A percentile compares a stretch with the other conserved stretches of the same genome.
phyloP scores from a whole-genome alignment of 2,888 invertebrate species.

The Balanococcus diminutus region DNA sequence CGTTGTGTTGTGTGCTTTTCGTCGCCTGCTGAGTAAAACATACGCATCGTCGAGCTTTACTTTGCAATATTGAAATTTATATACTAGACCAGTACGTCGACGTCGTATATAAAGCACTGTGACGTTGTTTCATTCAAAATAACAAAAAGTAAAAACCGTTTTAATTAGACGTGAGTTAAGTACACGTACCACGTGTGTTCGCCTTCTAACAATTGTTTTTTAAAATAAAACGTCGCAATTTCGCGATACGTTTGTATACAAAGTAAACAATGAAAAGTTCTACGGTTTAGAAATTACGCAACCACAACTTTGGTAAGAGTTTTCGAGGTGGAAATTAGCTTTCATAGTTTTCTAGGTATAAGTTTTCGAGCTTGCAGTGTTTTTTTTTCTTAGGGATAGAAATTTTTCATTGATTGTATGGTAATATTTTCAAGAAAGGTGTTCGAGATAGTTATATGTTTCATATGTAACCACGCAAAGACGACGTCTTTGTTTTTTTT shows the following conservation, averaged over 20 bases:
- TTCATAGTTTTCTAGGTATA: too few species aligned
- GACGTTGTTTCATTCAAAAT: conserved; percentile 26
- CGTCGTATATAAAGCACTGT: neutral
- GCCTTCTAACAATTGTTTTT: neutral
- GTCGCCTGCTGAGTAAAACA: neutral
- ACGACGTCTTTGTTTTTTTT: conserved; percentile 3
- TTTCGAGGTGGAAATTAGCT: neutral
- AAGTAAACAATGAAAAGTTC: conserved; percentile 6
- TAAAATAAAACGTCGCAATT: neutral
- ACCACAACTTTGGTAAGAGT: neutral
- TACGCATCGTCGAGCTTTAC: neutral
- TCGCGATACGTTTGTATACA: neutral
- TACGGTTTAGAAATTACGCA: neutral
- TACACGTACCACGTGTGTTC: conserved; percentile 11
- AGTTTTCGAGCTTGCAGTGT: too few species aligned
- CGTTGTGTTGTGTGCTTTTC: neutral
- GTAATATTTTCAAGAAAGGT: neutral
- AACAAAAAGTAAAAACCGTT: conserved; percentile 4
- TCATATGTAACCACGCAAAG: neutral
- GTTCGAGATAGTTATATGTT: neutral
- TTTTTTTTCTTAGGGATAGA: too few species aligned
- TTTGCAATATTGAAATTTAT: neutral
- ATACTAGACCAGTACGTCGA: neutral
- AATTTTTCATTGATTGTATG: neutral
- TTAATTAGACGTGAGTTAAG: neutral